phyloP scores from a whole-genome alignment of 2,888 invertebrate species.

The Orthosia gracilis region DNA sequence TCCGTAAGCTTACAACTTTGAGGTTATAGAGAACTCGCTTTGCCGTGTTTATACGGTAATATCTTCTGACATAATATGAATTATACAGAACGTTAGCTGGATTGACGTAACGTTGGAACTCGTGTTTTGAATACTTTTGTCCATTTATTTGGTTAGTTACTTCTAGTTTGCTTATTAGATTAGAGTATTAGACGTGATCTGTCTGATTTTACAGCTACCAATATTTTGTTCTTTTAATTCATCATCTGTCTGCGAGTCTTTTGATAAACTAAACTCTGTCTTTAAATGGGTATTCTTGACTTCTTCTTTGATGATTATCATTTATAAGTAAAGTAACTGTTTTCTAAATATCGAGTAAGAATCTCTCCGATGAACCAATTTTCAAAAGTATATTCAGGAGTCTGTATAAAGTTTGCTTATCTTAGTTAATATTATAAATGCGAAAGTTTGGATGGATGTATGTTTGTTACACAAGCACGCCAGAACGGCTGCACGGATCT shows the following conservation, averaged over 20 bases:
- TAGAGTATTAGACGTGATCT: not conserved
- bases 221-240: not conserved
- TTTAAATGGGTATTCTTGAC: not conserved
- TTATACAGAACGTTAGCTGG: constrained; percentile 56
- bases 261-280: not conserved
- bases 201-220: not conserved
- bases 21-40: constrained; percentile 58
- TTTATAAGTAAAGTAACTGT: too few relatives aligned
- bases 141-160: constrained; percentile 12
- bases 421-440: too few relatives aligned
- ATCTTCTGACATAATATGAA: constrained; percentile 59
- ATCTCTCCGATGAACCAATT: too few relatives aligned
- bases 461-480: too few relatives aligned
- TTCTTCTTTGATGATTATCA: not conserved
- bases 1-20: constrained; percentile 66
- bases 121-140: constrained; percentile 28
- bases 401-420: too few relatives aligned
- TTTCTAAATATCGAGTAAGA: too few relatives aligned
- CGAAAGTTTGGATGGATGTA: too few relatives aligned
- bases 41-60: constrained; percentile 57
- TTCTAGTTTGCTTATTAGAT: constrained; percentile 11
- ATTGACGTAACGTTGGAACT: constrained; percentile 46
- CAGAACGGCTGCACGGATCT: too few relatives aligned
- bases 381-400: too few relatives aligned
- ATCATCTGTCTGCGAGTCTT: not conserved